A percentile compares a stretch with the other conserved stretches of the same genome.
Evolutionary conservation across 2,888 invertebrate genomes (phyloP).

Genomic region (Phaonia tiefii): DNA sequence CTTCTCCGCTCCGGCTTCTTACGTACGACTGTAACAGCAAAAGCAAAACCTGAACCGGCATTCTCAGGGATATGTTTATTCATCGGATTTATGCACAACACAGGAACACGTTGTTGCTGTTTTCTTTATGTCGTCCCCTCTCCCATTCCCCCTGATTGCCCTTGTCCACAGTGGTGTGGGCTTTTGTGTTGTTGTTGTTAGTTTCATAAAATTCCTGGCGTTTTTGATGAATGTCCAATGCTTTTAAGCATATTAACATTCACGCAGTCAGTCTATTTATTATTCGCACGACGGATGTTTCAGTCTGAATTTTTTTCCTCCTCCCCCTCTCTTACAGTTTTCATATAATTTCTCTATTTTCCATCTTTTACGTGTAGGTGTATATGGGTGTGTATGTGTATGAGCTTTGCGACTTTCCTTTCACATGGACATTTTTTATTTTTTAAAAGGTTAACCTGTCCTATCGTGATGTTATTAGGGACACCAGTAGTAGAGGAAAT

Average conservation of each 20-base stretch:
- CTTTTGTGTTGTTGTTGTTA: not conserved
- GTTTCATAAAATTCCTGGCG: constrained; percentile 26
- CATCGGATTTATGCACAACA: constrained; percentile 62
- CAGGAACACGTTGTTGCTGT: constrained; percentile 36
- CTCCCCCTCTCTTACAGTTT: constrained; percentile 1
- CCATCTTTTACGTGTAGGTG: constrained; percentile 7
- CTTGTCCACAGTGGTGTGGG: not conserved
- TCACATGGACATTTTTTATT: not conserved
- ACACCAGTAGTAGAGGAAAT: no score
- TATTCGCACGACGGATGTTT: constrained; percentile 31
- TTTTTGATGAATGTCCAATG: constrained; percentile 59
- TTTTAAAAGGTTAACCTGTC: no score
- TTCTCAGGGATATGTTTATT: constrained; percentile 54
- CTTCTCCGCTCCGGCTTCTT: not conserved
- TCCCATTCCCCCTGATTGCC: not conserved
- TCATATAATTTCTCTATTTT: constrained; percentile 21
- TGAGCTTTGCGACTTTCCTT: not conserved
- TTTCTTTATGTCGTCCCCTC: no score
- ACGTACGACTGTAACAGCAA: not conserved
- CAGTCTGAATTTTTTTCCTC: not conserved
- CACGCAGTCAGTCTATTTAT: constrained; percentile 54
- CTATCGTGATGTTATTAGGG: no score
- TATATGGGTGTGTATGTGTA: not conserved
- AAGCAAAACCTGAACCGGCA: not conserved
- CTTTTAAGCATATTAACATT: constrained; percentile 65